Evolutionary conservation across 53 echinoderm and acorn worm genomes (phyloP).

Genomic region (Arbacia lixula): DNA sequence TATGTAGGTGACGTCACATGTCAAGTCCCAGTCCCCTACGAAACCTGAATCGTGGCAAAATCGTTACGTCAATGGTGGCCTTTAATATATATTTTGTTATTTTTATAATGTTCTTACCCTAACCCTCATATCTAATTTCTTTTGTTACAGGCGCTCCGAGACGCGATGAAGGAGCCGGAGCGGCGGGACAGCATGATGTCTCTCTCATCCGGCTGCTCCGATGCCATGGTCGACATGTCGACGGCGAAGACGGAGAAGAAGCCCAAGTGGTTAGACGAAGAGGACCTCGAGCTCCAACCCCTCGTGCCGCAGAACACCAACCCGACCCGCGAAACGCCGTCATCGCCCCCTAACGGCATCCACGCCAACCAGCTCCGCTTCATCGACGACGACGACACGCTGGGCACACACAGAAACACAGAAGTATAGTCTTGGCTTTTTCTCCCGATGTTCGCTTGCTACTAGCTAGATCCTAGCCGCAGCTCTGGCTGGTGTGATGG

Average conservation of each 20-base stretch:
- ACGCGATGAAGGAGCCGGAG: slow-evolving; percentile 88
- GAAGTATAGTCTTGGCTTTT: slow-evolving; percentile 62
- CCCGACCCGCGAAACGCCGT: slow-evolving; percentile 45
- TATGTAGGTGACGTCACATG: too few relatives aligned
- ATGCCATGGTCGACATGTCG: slow-evolving; percentile 88
- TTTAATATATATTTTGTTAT: too few relatives aligned
- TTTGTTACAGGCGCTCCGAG: slow-evolving; percentile 78
- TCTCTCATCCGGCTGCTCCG: slow-evolving; percentile 90
- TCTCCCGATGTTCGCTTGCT: too few relatives aligned
- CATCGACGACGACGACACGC: slow-evolving; percentile 89
- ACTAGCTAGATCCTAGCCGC: slow-evolving; percentile 5
- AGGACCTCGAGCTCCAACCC: slow-evolving; percentile 82
- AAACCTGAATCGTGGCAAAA: too few relatives aligned
- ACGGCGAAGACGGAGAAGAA: slow-evolving; percentile 64
- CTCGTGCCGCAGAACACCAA: slow-evolving; percentile 67
- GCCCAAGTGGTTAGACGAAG: slow-evolving; percentile 84
- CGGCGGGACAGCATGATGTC: slow-evolving; percentile 86
- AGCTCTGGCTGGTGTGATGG: too few relatives aligned
- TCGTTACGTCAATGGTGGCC: too few relatives aligned
- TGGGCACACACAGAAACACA: slow-evolving; percentile 80
- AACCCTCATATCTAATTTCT: not conserved
- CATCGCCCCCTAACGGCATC: slow-evolving; percentile 72
- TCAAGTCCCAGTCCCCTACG: too few relatives aligned
- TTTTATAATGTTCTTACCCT: too few relatives aligned
- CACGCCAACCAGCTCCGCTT: slow-evolving; percentile 85